phyloP scores from a whole-genome alignment of 2,888 invertebrate species.

The Gymnocheta viridis region DNA sequence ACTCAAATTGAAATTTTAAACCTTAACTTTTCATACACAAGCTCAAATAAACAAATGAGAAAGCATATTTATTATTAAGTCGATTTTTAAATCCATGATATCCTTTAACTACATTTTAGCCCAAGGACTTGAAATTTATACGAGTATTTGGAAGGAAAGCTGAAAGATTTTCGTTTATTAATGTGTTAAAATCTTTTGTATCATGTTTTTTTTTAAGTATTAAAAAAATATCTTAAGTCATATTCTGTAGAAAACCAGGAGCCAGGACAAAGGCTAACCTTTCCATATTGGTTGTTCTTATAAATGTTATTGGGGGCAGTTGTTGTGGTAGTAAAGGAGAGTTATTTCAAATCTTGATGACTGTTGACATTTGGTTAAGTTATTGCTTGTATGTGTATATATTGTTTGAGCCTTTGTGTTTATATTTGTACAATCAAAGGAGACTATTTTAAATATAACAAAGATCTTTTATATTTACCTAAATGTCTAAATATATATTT shows the following conservation, averaged over 20 bases:
- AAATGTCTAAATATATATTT: not conserved
- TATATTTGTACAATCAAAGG: constrained; percentile 45
- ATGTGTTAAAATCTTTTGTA: constrained; percentile 66
- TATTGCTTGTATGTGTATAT: constrained; percentile 68
- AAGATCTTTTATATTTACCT: not conserved
- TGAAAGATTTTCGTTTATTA: constrained; percentile 47
- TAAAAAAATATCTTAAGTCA: not conserved
- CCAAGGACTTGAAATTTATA: constrained; percentile 55
- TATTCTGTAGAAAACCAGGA: not conserved
- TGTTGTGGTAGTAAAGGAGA: not conserved
- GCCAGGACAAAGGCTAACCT: not conserved
- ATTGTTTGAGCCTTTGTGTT: constrained; percentile 37
- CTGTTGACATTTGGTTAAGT: constrained; percentile 72
- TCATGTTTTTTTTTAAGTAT: constrained; percentile 35
- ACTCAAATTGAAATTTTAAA: constrained; percentile 46
- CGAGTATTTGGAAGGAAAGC: constrained; percentile 29
- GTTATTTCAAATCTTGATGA: constrained; percentile 37
- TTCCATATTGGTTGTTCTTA: not conserved
- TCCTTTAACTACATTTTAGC: constrained; percentile 36
- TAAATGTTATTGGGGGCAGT: not conserved
- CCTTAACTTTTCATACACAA: constrained; percentile 48
- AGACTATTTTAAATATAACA: constrained; percentile 48
- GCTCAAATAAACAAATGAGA: constrained; percentile 35
- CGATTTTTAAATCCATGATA: constrained; percentile 55
- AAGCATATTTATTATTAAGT: constrained; percentile 46